Evolutionary conservation across 2,888 invertebrate species (phyloP).

Genomic region (Lasioglossum zephyrum): DNA sequence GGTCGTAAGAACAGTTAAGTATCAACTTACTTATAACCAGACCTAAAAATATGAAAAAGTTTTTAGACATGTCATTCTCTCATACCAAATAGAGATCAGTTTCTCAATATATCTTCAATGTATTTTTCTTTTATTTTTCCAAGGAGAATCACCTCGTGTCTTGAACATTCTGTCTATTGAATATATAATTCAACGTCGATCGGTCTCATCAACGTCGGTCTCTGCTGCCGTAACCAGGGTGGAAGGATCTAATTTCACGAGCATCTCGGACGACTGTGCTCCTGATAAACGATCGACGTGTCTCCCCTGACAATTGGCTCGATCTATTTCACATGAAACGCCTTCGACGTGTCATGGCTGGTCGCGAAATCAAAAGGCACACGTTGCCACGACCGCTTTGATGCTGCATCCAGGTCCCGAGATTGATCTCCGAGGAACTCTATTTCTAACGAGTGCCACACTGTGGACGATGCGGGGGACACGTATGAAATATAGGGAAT

Average conservation of each 20-base stretch:
- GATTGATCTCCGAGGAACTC: slow-evolving; percentile 63
- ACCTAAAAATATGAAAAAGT: not conserved
- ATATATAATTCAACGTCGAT: not conserved
- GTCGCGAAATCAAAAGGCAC: slow-evolving; percentile 53
- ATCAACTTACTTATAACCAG: not conserved
- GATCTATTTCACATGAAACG: slow-evolving; percentile 44
- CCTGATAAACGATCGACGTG: slow-evolving; percentile 50
- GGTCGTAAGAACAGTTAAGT: too few species aligned
- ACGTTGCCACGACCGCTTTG: slow-evolving; percentile 45
- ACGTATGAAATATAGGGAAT: slow-evolving; percentile 23
- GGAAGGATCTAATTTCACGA: slow-evolving; percentile 47
- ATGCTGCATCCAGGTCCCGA: slow-evolving; percentile 46
- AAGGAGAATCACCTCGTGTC: not conserved
- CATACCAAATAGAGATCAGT: not conserved
- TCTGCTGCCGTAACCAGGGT: not conserved
- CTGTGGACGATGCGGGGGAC: slow-evolving; percentile 30
- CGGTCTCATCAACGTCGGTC: not conserved
- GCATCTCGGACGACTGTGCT: slow-evolving; percentile 20
- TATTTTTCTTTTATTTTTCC: not conserved
- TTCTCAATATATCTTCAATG: not conserved
- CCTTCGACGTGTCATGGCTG: slow-evolving; percentile 24
- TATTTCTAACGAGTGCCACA: slow-evolving; percentile 58
- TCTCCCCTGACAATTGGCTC: slow-evolving; percentile 20
- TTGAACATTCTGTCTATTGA: not conserved
- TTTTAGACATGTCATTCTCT: not conserved